phyloP scores from a whole-genome alignment of 2,888 invertebrate genomes.

The Seladonia tumulorum region DNA sequence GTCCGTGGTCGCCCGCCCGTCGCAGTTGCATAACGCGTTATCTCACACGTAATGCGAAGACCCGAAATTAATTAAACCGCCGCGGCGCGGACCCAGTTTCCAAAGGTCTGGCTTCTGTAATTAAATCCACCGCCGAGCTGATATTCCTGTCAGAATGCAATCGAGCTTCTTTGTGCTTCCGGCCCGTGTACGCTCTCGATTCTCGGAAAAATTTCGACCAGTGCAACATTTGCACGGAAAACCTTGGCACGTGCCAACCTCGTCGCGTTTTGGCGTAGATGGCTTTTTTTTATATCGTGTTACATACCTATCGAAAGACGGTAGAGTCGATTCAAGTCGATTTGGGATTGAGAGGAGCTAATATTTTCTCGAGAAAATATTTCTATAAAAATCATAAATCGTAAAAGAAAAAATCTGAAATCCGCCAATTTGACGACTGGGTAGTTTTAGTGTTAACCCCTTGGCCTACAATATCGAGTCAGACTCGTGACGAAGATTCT shows the following conservation, averaged over 20 bases:
- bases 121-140: not conserved
- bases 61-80: conserved; percentile 23
- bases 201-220: not conserved
- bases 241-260: no score
- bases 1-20: not conserved
- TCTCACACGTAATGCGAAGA: not conserved
- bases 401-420: not conserved
- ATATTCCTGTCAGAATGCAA: not conserved
- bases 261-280: no score
- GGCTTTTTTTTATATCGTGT: no score
- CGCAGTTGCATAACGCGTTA: not conserved
- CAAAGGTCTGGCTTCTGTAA: not conserved
- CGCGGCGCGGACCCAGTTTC: not conserved
- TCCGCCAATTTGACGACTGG: not conserved
- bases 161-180: not conserved
- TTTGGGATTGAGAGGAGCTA: no score
- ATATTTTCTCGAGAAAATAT: no score
- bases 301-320: no score
- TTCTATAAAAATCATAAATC: not conserved
- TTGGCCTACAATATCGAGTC: no score
- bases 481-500: no score
- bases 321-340: no score
- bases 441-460: not conserved
- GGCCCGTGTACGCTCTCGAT: not conserved
- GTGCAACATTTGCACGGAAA: not conserved